Evolutionary conservation across 2,888 invertebrate species (phyloP).

Genomic region (Ochlodes sylvanus): DNA sequence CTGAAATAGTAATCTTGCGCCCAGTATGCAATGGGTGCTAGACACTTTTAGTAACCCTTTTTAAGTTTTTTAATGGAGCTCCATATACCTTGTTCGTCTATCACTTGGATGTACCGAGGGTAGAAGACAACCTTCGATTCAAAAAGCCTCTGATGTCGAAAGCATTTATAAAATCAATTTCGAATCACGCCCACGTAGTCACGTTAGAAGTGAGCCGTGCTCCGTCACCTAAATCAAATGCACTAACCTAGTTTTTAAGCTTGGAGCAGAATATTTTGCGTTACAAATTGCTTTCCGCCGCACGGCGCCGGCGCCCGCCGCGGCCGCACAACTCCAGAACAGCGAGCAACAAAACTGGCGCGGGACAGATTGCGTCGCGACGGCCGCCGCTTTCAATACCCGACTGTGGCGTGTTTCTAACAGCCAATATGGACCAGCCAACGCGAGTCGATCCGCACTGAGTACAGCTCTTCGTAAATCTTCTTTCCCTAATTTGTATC

Average conservation of each 20-base stretch:
- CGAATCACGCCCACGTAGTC: background rate
- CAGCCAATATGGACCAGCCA: background rate
- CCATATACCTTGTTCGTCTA: no score
- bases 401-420: background rate
- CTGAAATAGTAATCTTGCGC: no score
- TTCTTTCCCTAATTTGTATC: no score
- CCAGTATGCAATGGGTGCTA: no score
- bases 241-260: background rate
- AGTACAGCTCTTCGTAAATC: no score
- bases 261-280: background rate
- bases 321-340: background rate
- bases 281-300: background rate
- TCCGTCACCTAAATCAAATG: slow-evolving; percentile 4
- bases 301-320: background rate
- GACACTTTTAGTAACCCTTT: no score
- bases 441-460: no score
- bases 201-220: background rate
- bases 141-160: background rate
- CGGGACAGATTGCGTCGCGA: background rate
- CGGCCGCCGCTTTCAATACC: background rate
- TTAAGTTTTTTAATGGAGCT: no score
- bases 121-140: no score
- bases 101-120: no score
- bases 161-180: background rate
- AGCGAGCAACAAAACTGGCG: background rate